These are phyloP conservation scores for Zosterops japonicus DNA, from an alignment of 2,113 vertebrate genomes.

Conservation along the genomic window DNA sequence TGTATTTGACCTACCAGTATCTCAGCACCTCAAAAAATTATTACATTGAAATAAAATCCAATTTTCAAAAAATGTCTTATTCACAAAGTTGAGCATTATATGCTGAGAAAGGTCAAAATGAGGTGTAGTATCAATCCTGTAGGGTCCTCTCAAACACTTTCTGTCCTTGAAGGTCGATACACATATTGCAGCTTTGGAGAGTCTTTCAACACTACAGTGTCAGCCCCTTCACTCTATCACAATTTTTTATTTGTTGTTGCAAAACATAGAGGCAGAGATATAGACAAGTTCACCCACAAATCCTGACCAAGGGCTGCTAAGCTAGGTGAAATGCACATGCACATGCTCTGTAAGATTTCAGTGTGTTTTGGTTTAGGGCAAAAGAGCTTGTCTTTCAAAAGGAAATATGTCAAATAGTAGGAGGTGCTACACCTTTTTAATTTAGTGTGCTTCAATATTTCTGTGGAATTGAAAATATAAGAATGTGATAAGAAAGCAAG, in stretches of 20 bases:
- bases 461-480: neutral
- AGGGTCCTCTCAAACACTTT: neutral
- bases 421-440: neutral
- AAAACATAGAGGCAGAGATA: neutral
- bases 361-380: neutral
- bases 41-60: neutral
- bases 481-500: neutral
- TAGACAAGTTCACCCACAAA: neutral
- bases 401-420: neutral
- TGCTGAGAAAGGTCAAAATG: neutral
- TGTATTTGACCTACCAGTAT: neutral
- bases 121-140: neutral
- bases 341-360: neutral
- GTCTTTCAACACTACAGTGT: neutral
- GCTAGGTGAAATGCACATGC: rapidly evolving
- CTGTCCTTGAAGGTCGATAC: neutral
- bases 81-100: neutral
- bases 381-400: neutral
- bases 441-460: neutral
- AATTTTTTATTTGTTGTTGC: neutral
- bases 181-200: neutral
- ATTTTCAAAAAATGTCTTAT: neutral
- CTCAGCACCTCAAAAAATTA: neutral
- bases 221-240: neutral
- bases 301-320: neutral